Base-by-base conservation (phyloP, 2,888 invertebrate genomes). In the Zeuzera pyrina region DNA sequence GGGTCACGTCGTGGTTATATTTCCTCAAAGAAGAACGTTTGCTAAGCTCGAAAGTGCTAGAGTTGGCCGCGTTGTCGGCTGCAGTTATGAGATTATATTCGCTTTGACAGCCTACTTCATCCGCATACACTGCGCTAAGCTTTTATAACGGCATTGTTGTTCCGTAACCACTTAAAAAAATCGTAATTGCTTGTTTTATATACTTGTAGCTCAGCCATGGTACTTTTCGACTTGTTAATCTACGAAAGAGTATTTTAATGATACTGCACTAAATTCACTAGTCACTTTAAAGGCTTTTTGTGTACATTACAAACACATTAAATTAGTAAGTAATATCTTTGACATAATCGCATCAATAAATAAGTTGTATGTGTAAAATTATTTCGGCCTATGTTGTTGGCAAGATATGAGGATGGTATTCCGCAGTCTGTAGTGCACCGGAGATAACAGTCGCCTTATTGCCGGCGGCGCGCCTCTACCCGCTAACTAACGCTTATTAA, bases 401-500 rank as follows among this genome's bases (percentile, higher is more conserved):
- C 41, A 47, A 44, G 41, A 38, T 43, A 39, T 34, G 45, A 30
- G 40, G 16, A 42, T 28, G 42, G 28, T n/a, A 24, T 11, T 3
- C 16, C 26, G n/a, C n/a, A n/a, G n/a, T n/a, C n/a, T n/a, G n/a
- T n/a, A n/a, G n/a, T 27, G 7, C 43, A 64, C 74, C 79, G 78
- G 78, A 79, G 74, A 78, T 79, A 70, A 77, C 71, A 58, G 67
- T 50, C 57, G 59, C 71, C 68, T 77, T 78, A 74, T 74, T 74
- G 74, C 71, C 65, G 59, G 57, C 60, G 52, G 59, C 54, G 62
- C 63, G 65, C 59, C 65, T 57, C 56, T 58, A 50, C 56, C 53
- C 65, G 69, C 72, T 69, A 74, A 78, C 81, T 74, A 78, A 72
- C 73, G 76, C 74, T 79, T 81, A 83, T 83, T 81, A 83, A 83